Evolutionary conservation across 2,797 vertebrate genomes (phyloP).

Genomic region (Tangara arthus): DNA sequence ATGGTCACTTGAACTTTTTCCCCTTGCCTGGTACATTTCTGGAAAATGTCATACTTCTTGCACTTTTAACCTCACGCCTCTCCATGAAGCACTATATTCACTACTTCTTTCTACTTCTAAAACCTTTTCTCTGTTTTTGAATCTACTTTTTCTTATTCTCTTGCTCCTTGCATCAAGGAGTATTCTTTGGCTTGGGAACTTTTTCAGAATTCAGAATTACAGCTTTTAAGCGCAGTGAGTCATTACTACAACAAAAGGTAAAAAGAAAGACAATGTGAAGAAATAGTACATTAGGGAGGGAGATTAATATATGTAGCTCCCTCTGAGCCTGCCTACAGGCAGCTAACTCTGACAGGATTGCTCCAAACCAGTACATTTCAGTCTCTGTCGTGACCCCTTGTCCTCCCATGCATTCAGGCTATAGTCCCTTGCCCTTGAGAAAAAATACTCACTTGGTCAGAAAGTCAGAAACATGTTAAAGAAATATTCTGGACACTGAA

Average conservation of each 20-base stretch:
- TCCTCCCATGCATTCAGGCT: neutral
- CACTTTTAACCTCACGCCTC: neutral
- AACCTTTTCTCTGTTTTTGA: neutral
- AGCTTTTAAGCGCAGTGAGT: slow-evolving; percentile 21
- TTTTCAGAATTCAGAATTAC: neutral
- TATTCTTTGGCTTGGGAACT: neutral
- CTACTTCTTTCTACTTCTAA: neutral
- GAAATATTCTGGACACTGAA: neutral
- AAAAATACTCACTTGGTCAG: neutral
- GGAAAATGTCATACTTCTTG: neutral
- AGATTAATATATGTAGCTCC: neutral
- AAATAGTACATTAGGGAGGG: neutral
- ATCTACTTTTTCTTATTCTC: neutral
- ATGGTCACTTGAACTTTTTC: neutral
- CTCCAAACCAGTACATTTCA: neutral
- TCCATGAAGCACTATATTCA: neutral
- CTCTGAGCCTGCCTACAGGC: neutral
- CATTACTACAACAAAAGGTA: slow-evolving; percentile 15
- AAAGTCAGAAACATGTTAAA: neutral
- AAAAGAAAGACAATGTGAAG: neutral
- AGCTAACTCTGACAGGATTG: neutral
- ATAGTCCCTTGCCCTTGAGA: neutral
- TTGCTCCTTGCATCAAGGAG: neutral
- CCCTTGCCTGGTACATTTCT: neutral
- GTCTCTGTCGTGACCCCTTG: neutral